Evolutionary conservation across 2,888 invertebrate species (phyloP).

Genomic region (Lepidochrysops patricia): DNA sequence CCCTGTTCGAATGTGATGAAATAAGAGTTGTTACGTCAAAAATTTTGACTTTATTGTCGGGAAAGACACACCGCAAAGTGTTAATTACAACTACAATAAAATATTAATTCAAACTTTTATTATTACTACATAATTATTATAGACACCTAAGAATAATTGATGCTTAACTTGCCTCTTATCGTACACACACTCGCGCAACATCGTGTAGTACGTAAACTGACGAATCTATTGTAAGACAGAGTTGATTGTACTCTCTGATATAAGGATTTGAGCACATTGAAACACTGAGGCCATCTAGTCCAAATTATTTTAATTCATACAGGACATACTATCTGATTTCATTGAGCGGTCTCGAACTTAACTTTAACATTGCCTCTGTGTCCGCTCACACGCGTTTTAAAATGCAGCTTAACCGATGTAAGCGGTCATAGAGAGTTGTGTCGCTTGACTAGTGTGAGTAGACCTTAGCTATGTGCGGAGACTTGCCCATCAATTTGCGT

Average conservation of each 20-base stretch:
- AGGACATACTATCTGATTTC: background rate
- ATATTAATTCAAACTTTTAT: slow-evolving; percentile 11
- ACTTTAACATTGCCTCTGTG: slow-evolving; percentile 5
- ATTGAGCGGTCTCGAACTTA: slow-evolving; percentile 12
- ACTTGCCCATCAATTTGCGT: background rate
- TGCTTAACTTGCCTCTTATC: background rate
- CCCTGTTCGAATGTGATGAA: slow-evolving; percentile 7
- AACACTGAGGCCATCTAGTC: slow-evolving; percentile 5
- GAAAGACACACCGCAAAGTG: slow-evolving; percentile 1
- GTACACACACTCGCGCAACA: background rate
- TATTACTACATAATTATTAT: slow-evolving; percentile 11
- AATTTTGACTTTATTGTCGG: slow-evolving; percentile 3
- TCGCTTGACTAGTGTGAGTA: slow-evolving; percentile 7
- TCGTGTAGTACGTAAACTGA: background rate
- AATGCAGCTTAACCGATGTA: slow-evolving; percentile 9
- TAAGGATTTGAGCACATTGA: background rate
- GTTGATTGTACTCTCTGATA: background rate
- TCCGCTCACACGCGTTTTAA: slow-evolving; percentile 15
- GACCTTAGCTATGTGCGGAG: slow-evolving; percentile 8
- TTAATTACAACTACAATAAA: slow-evolving; percentile 4
- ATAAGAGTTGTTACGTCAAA: background rate
- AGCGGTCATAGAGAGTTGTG: background rate
- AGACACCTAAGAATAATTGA: slow-evolving; percentile 15
- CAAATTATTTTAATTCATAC: background rate
- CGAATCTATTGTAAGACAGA: background rate